phyloP scores from a whole-genome alignment of 2,797 vertebrate species.

The Brachyrhaphis roseni region DNA sequence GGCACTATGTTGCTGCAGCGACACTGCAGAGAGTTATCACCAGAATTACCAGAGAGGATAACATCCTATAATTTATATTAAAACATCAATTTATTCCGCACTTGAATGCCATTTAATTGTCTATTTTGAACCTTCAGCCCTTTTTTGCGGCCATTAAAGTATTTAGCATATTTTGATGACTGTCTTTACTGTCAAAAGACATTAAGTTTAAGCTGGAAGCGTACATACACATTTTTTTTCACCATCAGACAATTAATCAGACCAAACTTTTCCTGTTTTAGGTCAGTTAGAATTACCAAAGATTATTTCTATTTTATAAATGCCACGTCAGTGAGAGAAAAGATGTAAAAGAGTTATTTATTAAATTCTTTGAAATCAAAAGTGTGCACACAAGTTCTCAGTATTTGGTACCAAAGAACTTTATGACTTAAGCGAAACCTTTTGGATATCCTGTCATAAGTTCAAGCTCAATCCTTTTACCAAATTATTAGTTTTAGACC shows the following conservation, averaged over 20 bases:
- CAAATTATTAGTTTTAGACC: neutral
- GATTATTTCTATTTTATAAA: neutral
- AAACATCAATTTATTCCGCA: slow-evolving; percentile 51
- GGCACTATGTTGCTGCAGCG: slow-evolving; percentile 70
- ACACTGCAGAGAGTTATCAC: slow-evolving; percentile 69
- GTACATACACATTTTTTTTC: neutral
- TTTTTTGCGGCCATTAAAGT: neutral
- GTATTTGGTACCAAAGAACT: neutral
- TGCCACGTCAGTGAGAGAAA: neutral
- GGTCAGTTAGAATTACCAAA: neutral
- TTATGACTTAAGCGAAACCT: neutral
- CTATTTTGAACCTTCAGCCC: neutral
- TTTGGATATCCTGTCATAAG: neutral
- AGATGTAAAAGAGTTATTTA: neutral
- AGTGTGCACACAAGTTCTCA: neutral
- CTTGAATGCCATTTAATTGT: slow-evolving; percentile 31
- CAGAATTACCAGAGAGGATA: slow-evolving; percentile 68
- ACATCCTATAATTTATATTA: slow-evolving; percentile 68
- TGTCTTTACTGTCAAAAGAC: neutral
- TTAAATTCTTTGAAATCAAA: neutral
- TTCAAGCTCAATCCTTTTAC: neutral
- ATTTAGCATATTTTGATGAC: neutral
- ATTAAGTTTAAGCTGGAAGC: neutral
- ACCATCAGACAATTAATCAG: neutral
- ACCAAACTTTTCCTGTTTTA: neutral